Percentiles rank a stretch among this genome's conserved stretches.
These are phyloP conservation scores for Neodontobutis hainanensis DNA, from an alignment of 2,113 vertebrate species.

Conservation along the genomic window DNA sequence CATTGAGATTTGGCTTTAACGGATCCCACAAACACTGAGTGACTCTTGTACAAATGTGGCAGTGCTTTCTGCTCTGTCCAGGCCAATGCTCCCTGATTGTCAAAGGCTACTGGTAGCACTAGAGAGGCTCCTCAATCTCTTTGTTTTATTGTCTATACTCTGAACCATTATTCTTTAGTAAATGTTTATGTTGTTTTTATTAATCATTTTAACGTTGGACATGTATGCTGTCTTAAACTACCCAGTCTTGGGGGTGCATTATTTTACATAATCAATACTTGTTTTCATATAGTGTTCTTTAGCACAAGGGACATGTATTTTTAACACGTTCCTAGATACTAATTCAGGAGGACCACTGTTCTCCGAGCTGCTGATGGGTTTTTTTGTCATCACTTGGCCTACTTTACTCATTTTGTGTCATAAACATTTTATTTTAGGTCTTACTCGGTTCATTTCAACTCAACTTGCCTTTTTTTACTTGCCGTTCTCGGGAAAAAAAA, in stretches of 20 bases:
- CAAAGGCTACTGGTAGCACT: constrained; percentile 77
- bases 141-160: constrained; percentile 62
- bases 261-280: constrained; percentile 64
- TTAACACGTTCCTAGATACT: constrained; percentile 73
- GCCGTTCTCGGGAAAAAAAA: constrained; percentile 39
- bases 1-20: constrained; percentile 68
- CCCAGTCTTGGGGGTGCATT: constrained; percentile 55
- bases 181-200: constrained; percentile 64
- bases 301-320: constrained; percentile 77
- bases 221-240: constrained; percentile 76
- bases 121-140: constrained; percentile 55
- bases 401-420: constrained; percentile 46
- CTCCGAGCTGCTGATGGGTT: constrained; percentile 74
- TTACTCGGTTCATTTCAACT: constrained; percentile 53
- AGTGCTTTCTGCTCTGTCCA: constrained; percentile 58
- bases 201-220: constrained; percentile 74
- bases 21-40: constrained; percentile 45
- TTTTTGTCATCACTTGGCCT: constrained; percentile 50
- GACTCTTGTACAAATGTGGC: constrained; percentile 63
- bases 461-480: constrained; percentile 61
- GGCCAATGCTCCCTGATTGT: constrained; percentile 68
- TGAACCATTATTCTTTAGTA: constrained; percentile 65
- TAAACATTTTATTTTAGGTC: constrained; percentile 48
- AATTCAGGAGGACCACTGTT: constrained; percentile 75
- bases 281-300: constrained; percentile 66